phyloP scores from a whole-genome alignment of 2,113 vertebrate species.

The Perca flavescens region DNA sequence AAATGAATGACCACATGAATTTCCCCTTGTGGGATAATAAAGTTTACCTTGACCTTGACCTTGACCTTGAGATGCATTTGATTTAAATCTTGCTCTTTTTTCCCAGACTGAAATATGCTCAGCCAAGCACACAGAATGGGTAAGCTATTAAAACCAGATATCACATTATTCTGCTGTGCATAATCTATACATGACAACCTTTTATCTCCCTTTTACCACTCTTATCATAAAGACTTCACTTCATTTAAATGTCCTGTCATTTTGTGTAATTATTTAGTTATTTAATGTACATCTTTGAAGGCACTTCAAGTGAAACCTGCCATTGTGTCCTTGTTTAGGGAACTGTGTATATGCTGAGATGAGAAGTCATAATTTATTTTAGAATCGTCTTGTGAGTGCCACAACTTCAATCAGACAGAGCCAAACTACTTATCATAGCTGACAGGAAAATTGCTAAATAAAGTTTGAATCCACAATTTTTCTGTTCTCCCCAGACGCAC shows the following conservation, averaged over 20 bases:
- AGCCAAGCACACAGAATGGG: conserved; percentile 56
- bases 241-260: not conserved
- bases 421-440: not conserved
- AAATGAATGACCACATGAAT: no score
- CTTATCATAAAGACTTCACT: no score
- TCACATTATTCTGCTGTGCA: not conserved
- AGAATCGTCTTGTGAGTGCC: not conserved
- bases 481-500: conserved; percentile 43
- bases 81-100: not conserved
- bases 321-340: not conserved
- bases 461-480: not conserved
- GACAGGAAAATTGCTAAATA: not conserved
- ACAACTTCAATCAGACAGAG: not conserved
- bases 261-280: not conserved
- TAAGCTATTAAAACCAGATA: conserved; percentile 31
- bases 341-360: not conserved
- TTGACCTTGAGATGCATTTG: not conserved
- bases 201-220: not conserved
- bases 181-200: not conserved
- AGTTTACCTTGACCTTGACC: no score
- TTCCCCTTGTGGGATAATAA: no score
- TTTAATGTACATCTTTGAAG: not conserved
- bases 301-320: not conserved
- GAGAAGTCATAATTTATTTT: not conserved
- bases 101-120: conserved; percentile 42